Evolutionary conservation across 2,113 vertebrate genomes (phyloP).

Genomic region (Dasyprocta punctata): DNA sequence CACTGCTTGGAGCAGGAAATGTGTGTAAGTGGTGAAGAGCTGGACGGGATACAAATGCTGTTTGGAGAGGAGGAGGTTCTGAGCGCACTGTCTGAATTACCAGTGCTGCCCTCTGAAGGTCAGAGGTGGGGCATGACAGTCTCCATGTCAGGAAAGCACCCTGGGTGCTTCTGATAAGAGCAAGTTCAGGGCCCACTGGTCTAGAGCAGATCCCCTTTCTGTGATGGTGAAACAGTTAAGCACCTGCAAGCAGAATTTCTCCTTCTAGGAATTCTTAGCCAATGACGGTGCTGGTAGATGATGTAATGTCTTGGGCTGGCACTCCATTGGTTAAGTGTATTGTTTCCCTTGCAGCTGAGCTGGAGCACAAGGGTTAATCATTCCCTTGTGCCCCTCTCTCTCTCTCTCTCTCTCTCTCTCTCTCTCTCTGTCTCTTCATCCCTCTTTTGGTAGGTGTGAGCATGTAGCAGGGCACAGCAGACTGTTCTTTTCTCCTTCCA

Average conservation of each 20-base stretch:
- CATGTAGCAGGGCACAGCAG: constrained; percentile 35
- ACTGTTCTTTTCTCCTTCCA: constrained; percentile 51
- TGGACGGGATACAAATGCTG: neutral
- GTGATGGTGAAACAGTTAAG: constrained; percentile 68
- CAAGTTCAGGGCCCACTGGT: neutral
- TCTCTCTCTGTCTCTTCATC: neutral
- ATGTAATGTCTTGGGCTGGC: constrained; percentile 78
- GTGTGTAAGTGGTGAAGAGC: neutral
- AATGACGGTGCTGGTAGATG: constrained; percentile 71
- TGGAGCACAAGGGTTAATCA: constrained; percentile 74
- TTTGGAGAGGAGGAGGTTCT: neutral
- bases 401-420: neutral
- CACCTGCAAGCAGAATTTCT: constrained; percentile 62
- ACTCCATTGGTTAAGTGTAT: constrained; percentile 80
- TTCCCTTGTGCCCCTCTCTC: neutral
- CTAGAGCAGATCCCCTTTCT: neutral
- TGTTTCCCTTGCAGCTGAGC: constrained; percentile 72
- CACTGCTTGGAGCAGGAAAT: neutral
- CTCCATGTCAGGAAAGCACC: neutral
- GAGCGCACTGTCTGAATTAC: neutral
- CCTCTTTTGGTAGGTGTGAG: constrained; percentile 55
- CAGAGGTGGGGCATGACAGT: neutral
- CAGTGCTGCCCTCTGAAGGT: neutral
- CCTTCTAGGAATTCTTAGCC: constrained; percentile 80
- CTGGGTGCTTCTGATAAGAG: neutral